Conservation (phyloP, 1,140 invertebrate species). For the Atta cephalotes region DNA sequence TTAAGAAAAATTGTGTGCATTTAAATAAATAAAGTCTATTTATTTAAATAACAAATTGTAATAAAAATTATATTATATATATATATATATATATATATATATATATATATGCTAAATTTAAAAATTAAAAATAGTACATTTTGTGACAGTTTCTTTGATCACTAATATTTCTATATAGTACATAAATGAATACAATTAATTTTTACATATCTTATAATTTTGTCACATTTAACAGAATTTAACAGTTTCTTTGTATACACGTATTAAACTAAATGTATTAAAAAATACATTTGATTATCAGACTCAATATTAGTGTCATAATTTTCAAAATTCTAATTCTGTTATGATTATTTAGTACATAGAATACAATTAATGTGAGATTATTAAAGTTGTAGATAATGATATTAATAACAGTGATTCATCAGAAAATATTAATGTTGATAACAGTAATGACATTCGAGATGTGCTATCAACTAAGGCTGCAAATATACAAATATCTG, state of each 20-base stretch:
- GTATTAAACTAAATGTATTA: background rate
- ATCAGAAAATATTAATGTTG: no score
- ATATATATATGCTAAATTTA: background rate
- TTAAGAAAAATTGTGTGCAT: background rate
- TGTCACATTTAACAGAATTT: background rate
- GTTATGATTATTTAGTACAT: background rate
- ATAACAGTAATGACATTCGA: background rate
- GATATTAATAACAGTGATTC: no score
- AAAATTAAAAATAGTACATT: background rate
- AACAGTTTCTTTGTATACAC: background rate
- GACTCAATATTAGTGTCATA: background rate
- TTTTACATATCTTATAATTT: background rate
- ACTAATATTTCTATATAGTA: background rate
- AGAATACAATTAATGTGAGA: background rate
- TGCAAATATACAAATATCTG: background rate
- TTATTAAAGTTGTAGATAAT: background rate
- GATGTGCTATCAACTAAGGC: background rate
- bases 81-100: no score
- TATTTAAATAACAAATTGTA: background rate
- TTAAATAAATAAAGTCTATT: background rate
- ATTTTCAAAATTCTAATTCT: background rate
- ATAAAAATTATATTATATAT: background rate
- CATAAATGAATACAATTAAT: background rate
- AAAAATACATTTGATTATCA: background rate
- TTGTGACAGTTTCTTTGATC: background rate